Base-by-base conservation (phyloP, 2,888 invertebrate genomes). In the Hyalella azteca region DNA sequence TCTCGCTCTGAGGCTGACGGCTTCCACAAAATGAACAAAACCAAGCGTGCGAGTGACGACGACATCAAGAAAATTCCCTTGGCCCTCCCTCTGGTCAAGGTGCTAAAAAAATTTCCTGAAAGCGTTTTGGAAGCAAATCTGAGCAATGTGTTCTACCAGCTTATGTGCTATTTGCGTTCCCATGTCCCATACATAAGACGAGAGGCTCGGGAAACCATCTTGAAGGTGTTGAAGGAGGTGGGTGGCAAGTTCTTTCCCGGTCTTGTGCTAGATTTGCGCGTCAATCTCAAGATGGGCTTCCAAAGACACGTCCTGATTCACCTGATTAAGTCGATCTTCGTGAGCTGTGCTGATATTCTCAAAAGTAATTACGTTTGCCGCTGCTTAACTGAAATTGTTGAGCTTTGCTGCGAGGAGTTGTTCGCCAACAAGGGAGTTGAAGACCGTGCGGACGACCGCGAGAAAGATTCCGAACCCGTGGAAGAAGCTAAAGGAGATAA, bases 61-160 rank as follows among this genome's bases (percentile, higher is more conserved):
- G 97, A 98, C 86, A 92, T 97, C 86, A 89, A 94, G 84, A 90
- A 95, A 75, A 94, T 98, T 9, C 98, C 98, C 0, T 93, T 99
- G 81, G 96, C 97, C 0, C 88, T 98, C 79, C 97, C 98, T 0
- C 91, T 97, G 79, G 95, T 98, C 0, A 97, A 97, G 87, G 88
- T 98, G 29, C 88, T 99, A 85, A 95, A 97, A 87, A 92, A 93
- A 85, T 89, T 98, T 73, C 97, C 98, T 0, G 90, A 91, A 78
- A 91, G 91, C 82, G 89, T 94, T 81, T 87, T 97, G 78, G 91
- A 93, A 54, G 89, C 91, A 79, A 93, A 95, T 88, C 88, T 97
- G 77, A 89, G 82, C 87, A 93, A 93, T 60, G 92, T 96, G 77
- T 92, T 96, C 84, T 92, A 94, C 90, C 97, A 97, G 88, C 90